Conservation (phyloP, 2,113 vertebrate species). For the Clupea harengus region DNA sequence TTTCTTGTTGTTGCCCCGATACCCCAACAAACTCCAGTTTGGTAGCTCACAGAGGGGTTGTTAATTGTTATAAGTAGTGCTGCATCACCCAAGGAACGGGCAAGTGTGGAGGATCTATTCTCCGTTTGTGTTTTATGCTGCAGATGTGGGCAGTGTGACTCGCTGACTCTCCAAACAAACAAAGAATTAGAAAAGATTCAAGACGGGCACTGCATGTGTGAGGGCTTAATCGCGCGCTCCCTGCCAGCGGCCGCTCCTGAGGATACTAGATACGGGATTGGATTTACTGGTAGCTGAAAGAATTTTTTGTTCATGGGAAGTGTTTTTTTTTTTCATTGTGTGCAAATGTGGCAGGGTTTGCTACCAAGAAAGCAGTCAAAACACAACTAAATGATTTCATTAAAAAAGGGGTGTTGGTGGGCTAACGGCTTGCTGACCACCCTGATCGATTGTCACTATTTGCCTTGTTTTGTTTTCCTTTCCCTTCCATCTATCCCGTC, state of each 20-base stretch:
- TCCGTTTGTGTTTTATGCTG: conserved; percentile 52
- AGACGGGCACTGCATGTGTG: conserved; percentile 61
- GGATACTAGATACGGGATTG: conserved; percentile 23
- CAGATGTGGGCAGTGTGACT: conserved; percentile 60
- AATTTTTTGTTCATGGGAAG: neutral
- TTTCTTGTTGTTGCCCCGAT: neutral
- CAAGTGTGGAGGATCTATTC: neutral
- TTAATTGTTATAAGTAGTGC: neutral
- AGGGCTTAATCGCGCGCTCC: conserved; percentile 65
- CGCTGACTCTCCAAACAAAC: conserved; percentile 52
- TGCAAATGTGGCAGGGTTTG: neutral
- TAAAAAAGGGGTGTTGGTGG: neutral
- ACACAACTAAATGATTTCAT: neutral
- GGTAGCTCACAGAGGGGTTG: too few relatives aligned
- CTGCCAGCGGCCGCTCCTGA: conserved; percentile 63
- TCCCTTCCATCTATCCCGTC: neutral
- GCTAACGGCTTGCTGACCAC: neutral
- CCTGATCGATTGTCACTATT: neutral
- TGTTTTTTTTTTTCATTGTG: neutral
- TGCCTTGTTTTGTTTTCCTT: neutral
- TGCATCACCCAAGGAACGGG: neutral
- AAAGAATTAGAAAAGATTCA: conserved; percentile 13
- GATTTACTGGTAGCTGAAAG: neutral
- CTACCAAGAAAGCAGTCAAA: neutral
- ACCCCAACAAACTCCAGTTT: neutral